Evolutionary conservation across 2,888 invertebrate genomes (phyloP), one percentile per base, ranked within the genome.

Genomic region (Drosophila lutescens): DNA sequence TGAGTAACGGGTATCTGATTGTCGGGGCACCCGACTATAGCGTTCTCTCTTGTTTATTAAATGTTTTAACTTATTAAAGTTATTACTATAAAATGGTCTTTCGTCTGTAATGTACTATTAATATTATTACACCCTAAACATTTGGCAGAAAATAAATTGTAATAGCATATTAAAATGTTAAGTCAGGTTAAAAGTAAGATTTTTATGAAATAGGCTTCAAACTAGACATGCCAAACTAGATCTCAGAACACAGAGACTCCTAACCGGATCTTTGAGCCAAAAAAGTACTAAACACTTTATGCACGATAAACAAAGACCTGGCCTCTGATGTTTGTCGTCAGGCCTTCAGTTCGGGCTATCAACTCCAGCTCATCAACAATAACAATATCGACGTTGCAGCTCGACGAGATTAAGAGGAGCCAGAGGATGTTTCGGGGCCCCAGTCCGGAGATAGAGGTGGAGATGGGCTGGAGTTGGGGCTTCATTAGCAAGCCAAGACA

Each of bases 281-380:
- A 46, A 41, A 80, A 76, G 76, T 78, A 78, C 79, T 81, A 82
- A 82, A 85, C 80, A 84, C 76, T 86, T 80, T 69, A 80, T 86
- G 80, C 86, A 81, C 84, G 88, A 78, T 79, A 80, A 74, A 84
- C 85, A 85, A 87, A 79, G 85, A 77, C 47, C 77, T 71, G 61
- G 44, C 43, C 57, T 54, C 68, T 79, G 85, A 86, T 86, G 81
- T 72, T 87, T 85, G 85, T 79, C 74, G 72, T 72, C 72, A 71
- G 74, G 57, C 58, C 65, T 54, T 43, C 65, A 57, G 57, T 49
- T 32, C 56, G 38, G 73, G 77, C 87, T 83, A 87, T 87, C 88
- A 87, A 79, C 88, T 44, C 65, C 69, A 78, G 67, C 80, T 87
- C 83, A 83, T 83, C 83, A 87, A 83, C 83, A 87, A 83, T 83